A percentile compares a stretch with the other conserved stretches of the same genome.
These are phyloP conservation scores for Ibycter americanus DNA, from an alignment of 2,797 vertebrate species.

Conservation along the genomic window DNA sequence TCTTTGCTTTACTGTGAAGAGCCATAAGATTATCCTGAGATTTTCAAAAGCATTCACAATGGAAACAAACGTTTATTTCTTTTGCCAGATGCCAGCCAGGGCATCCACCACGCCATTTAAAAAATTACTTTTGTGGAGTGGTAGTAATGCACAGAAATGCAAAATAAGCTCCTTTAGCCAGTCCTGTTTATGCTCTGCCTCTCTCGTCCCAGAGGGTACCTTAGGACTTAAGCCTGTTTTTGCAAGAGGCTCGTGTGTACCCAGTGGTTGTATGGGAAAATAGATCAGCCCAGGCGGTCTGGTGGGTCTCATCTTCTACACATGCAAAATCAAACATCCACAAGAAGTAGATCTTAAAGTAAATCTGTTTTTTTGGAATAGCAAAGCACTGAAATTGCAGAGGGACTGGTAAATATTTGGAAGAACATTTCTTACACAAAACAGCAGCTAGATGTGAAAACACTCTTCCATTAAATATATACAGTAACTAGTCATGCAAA, in stretches of 20 bases:
- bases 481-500: too few species aligned
- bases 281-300: neutral
- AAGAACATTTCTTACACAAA: too few species aligned
- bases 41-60: neutral
- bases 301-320: neutral
- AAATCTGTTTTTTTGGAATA: neutral
- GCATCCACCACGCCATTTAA: neutral
- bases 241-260: neutral
- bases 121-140: neutral
- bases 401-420: too few species aligned
- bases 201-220: neutral
- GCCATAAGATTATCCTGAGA: neutral
- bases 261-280: neutral
- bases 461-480: too few species aligned
- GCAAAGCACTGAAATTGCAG: too few species aligned
- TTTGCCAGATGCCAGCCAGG: neutral
- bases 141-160: neutral
- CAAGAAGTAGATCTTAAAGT: neutral
- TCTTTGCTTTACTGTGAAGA: neutral
- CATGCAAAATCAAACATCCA: neutral
- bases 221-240: neutral
- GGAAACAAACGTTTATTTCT: neutral
- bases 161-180: neutral
- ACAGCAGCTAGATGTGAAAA: too few species aligned
- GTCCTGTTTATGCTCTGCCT: too few species aligned